A percentile compares a stretch with the other conserved stretches of the same genome.
Evolutionary conservation across 2,113 vertebrate genomes (phyloP).

Genomic region (Anhinga anhinga): DNA sequence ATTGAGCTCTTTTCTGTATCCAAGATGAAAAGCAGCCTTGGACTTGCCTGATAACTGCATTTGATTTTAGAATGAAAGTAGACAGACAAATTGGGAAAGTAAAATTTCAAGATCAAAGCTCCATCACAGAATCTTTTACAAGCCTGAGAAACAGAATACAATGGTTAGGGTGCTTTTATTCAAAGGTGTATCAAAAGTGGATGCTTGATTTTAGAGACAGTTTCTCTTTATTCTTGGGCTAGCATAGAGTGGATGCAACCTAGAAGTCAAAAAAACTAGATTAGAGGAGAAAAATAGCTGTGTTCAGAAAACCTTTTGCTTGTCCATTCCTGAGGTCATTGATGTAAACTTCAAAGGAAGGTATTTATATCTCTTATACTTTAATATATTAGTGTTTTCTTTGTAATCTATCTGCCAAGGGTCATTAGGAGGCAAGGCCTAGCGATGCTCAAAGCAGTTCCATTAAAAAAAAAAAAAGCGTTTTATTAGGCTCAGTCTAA

Average conservation of each 20-base stretch:
- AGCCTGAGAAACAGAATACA: slow-evolving; percentile 34
- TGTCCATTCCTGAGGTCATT: neutral
- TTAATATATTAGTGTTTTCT: neutral
- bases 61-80: slow-evolving; percentile 57
- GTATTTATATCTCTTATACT: neutral
- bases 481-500: neutral
- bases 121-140: slow-evolving; percentile 26
- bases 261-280: neutral
- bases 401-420: neutral
- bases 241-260: neutral
- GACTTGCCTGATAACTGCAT: slow-evolving; percentile 29
- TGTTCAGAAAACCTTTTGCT: neutral
- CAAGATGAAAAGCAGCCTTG: slow-evolving; percentile 51
- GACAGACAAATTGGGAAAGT: slow-evolving; percentile 18
- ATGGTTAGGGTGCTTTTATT: slow-evolving; percentile 27
- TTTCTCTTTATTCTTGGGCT: slow-evolving; percentile 22
- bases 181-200: slow-evolving; percentile 29
- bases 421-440: neutral
- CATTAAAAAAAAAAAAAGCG: neutral
- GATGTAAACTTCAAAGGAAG: slow-evolving; percentile 26
- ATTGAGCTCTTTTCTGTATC: slow-evolving; percentile 35
- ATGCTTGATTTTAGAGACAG: slow-evolving; percentile 41
- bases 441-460: neutral
- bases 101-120: slow-evolving; percentile 59
- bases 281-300: neutral